Evolutionary conservation across 2,113 vertebrate species (phyloP).

Genomic region (Uropsilus gracilis): DNA sequence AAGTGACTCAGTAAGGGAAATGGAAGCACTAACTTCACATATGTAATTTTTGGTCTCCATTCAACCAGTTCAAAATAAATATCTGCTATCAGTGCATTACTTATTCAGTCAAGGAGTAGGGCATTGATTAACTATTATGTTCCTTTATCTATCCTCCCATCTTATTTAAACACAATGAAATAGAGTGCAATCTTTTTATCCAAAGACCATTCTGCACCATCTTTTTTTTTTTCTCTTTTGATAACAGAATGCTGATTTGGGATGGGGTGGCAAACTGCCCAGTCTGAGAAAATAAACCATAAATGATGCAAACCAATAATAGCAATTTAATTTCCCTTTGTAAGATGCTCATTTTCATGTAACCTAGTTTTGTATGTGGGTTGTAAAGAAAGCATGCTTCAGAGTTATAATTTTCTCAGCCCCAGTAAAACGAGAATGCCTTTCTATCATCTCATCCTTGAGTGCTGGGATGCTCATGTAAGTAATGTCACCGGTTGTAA

Average conservation of each 20-base stretch:
- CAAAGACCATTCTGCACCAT: background rate
- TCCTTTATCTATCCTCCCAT: background rate
- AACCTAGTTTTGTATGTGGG: background rate
- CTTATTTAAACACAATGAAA: background rate
- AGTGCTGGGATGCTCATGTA: background rate
- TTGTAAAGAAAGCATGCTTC: background rate
- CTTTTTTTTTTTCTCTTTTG: background rate
- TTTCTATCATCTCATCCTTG: background rate
- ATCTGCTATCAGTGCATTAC: background rate
- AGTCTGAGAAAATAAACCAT: background rate
- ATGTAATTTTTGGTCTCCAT: background rate
- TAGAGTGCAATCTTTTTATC: background rate
- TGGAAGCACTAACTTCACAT: background rate
- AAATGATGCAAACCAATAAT: background rate
- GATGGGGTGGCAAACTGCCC: background rate
- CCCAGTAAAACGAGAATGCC: background rate
- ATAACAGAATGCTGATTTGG: background rate
- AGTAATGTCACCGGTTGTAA: background rate
- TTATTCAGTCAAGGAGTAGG: background rate
- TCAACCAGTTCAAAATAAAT: background rate
- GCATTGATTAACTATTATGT: background rate
- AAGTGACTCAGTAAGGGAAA: background rate
- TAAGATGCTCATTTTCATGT: background rate
- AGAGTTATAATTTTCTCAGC: background rate
- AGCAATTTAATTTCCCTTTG: background rate